Evolutionary conservation across 1,140 invertebrate species (phyloP).

Genomic region (Drosophila jambulina): DNA sequence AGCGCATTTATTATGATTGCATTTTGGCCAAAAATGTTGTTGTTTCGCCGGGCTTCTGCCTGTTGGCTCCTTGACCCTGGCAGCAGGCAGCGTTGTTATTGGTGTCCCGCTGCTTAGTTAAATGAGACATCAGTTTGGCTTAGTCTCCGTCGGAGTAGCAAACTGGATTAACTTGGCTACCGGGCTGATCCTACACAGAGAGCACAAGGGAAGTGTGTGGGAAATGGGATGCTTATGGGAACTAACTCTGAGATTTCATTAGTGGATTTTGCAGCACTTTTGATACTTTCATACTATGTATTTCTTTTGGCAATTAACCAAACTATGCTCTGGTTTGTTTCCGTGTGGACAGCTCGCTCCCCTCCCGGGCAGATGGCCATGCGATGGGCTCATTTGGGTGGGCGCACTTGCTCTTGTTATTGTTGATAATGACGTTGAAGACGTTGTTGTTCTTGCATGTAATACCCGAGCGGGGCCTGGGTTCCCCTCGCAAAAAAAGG

Average conservation of each 20-base stretch:
- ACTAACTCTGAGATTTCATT: background rate
- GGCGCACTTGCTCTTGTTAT: conserved; percentile 74
- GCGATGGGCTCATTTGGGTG: conserved; percentile 53
- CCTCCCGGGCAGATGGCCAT: background rate
- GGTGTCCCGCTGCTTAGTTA: conserved; percentile 75
- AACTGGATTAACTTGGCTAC: conserved; percentile 59
- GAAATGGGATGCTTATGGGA: background rate
- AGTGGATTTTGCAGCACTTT: background rate
- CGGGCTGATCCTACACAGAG: conserved; percentile 29
- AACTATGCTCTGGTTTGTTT: background rate
- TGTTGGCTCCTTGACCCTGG: background rate
- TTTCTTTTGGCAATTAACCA: too few relatives aligned
- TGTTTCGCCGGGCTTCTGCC: background rate
- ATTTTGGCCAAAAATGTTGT: conserved; percentile 69
- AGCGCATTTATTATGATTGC: conserved; percentile 81
- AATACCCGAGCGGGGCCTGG: conserved; percentile 27
- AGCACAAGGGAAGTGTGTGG: background rate
- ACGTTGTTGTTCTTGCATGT: conserved; percentile 75
- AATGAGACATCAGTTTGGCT: conserved; percentile 76
- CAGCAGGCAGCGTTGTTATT: conserved; percentile 18
- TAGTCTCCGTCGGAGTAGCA: conserved; percentile 9
- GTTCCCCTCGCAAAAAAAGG: background rate
- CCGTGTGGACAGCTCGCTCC: background rate
- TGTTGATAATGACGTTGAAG: conserved; percentile 78
- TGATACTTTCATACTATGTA: too few relatives aligned